Evolutionary conservation across 2,888 invertebrate species (phyloP).

Genomic region (Desoria tigrina): DNA sequence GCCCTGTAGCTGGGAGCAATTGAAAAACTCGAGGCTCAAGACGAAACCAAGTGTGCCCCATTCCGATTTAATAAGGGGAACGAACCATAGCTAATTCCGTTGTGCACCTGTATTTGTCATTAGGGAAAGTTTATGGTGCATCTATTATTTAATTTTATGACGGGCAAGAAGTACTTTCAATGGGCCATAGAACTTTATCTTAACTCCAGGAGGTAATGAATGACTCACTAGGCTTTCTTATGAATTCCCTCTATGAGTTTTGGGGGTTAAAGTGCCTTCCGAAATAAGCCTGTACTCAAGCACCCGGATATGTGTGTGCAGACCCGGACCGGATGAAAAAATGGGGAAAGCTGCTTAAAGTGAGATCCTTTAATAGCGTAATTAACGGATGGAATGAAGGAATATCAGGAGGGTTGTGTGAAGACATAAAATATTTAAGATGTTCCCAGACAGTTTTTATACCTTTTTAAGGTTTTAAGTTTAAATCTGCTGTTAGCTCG

Average conservation of each 20-base stretch:
- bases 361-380: not conserved
- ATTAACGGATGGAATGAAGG: constrained; percentile 12
- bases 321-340: not conserved
- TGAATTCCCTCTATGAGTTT: not conserved
- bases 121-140: constrained; percentile 39
- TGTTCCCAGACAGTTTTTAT: not conserved
- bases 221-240: constrained; percentile 1
- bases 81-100: constrained; percentile 11
- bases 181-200: constrained; percentile 10
- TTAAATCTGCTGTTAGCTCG: not conserved
- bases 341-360: not conserved
- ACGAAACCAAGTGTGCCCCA: no score
- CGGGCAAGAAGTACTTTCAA: constrained; percentile 13
- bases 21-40: no score
- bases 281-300: not conserved
- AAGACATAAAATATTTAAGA: constrained; percentile 10
- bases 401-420: constrained; percentile 3
- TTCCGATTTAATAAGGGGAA: not conserved
- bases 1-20: no score
- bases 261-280: not conserved
- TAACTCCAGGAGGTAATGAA: constrained; percentile 9
- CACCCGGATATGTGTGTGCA: not conserved
- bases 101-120: constrained; percentile 25
- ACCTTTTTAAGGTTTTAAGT: not conserved
- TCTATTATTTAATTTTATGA: constrained; percentile 47